Base-by-base conservation (phyloP, 2,888 invertebrate genomes). In the Stomorhina lunata region DNA sequence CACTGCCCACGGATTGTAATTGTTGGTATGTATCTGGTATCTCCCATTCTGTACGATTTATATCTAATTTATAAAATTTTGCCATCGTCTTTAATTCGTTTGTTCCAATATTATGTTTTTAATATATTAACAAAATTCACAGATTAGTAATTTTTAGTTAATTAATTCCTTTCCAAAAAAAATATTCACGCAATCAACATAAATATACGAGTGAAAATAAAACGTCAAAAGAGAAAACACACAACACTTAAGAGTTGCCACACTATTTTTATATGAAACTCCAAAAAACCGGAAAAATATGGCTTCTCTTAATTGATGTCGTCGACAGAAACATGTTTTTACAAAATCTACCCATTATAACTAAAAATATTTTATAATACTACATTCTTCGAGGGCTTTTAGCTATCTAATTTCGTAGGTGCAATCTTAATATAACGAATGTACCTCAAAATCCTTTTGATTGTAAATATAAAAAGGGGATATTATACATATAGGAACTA, bases 1-100 rank as follows among this genome's bases (percentile, higher is more conserved):
- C 99, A 84, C 97, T 97, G 83, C 99, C 99, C 81, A 99, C 98
- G 84, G 98, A 96, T 89, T 95, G 95, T 85, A 99, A 94, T 93
- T 95, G 95, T 91, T 96, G 96, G 93, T 99, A 99, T 86, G 96
- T 93, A 86, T 95, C 95, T 71, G 98, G 98, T 85, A 99, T 96
- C 92, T 97, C 97, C 98, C 98, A 99, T 93, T 97, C 96, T 83
- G 99, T 98, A 92, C 96, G 96, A 92, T 98, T 99, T 87, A 99
- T 95, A 93, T 99, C 99, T 75, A 98, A 93, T 91, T 95, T 95
- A 89, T 97, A 95, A 92, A 95, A 98, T 87, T 93, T 94, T 32
- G 87, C 84, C 96, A 96, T 96, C 71, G 68, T 80, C 61, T 79
- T 53, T 40, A 2, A 3, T 22, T 27, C n/a, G 5, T 5, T 22